Evolutionary conservation across 2,113 vertebrate species (phyloP).

Genomic region (Equus przewalskii): DNA sequence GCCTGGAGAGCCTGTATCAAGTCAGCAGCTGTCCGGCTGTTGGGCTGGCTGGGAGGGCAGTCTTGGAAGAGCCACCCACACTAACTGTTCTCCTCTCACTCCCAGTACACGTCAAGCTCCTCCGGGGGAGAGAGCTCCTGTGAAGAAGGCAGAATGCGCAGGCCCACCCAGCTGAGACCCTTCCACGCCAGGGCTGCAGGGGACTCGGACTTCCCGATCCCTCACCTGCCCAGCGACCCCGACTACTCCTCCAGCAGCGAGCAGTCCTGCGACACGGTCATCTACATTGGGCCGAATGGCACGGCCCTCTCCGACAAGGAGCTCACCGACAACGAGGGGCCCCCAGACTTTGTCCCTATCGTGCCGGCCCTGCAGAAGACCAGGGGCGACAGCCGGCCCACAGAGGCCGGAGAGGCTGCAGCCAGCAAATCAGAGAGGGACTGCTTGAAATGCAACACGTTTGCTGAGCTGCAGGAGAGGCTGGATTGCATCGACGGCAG

Average conservation of each 20-base stretch:
- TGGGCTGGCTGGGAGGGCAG: fast-evolving
- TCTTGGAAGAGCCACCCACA: fast-evolving
- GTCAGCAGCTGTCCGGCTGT: background rate
- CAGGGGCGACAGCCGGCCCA: slow-evolving; percentile 88
- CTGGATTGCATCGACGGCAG: slow-evolving; percentile 98
- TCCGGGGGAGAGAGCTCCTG: slow-evolving; percentile 99
- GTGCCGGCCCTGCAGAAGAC: slow-evolving; percentile 95
- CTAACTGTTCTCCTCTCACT: slow-evolving; percentile 36
- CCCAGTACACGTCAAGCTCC: slow-evolving; percentile 98
- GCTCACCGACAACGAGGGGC: slow-evolving; percentile 97
- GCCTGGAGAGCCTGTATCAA: fast-evolving
- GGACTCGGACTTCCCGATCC: slow-evolving; percentile 93
- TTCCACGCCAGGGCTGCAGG: slow-evolving; percentile 93
- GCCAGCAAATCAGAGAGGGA: slow-evolving; percentile 91
- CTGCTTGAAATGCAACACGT: slow-evolving; percentile 98
- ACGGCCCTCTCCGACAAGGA: slow-evolving; percentile 97
- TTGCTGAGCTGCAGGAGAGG: slow-evolving; percentile 98
- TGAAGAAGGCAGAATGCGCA: slow-evolving; percentile 97
- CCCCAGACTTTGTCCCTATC: slow-evolving; percentile 97
- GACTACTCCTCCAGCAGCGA: slow-evolving; percentile 99
- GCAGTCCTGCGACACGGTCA: slow-evolving; percentile 99
- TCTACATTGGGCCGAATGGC: slow-evolving; percentile 97
- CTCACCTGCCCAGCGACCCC: slow-evolving; percentile 95
- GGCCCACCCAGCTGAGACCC: slow-evolving; percentile 96
- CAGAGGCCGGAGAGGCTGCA: slow-evolving; percentile 88